Evolutionary conservation across 2,888 invertebrate genomes (phyloP).

Genomic region (Nephrotoma flavescens): DNA sequence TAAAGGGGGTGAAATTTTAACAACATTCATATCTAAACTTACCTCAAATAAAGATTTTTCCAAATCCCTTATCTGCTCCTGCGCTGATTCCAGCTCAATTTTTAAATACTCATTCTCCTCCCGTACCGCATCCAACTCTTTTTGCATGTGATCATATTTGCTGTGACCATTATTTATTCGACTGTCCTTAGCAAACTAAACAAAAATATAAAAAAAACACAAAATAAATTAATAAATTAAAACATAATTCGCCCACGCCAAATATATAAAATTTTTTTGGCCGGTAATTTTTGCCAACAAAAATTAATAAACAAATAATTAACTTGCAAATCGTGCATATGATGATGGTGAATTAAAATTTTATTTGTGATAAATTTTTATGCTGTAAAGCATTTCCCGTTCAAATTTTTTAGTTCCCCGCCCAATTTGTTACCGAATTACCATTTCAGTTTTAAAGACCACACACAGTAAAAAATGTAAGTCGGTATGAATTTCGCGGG

Average conservation of each 20-base stretch:
- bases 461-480: background rate
- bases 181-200: background rate
- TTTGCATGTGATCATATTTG: constrained; percentile 18
- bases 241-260: background rate
- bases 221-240: background rate
- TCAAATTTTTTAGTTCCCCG: background rate
- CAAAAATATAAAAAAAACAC: background rate
- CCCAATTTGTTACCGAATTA: background rate
- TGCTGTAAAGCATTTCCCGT: background rate
- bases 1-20: too few relatives aligned
- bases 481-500: background rate
- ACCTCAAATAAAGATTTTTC: constrained; percentile 35
- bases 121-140: constrained; percentile 27
- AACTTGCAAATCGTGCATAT: background rate
- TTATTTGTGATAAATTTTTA: background rate
- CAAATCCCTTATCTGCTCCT: constrained; percentile 34
- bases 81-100: constrained; percentile 33
- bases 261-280: background rate
- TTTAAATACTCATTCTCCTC: constrained; percentile 33
- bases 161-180: background rate
- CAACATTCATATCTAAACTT: constrained; percentile 10
- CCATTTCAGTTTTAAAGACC: background rate
- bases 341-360: background rate
- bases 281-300: background rate
- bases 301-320: background rate